Conservation (phyloP, 2,113 vertebrate species). For the Engraulis encrasicolus region DNA sequence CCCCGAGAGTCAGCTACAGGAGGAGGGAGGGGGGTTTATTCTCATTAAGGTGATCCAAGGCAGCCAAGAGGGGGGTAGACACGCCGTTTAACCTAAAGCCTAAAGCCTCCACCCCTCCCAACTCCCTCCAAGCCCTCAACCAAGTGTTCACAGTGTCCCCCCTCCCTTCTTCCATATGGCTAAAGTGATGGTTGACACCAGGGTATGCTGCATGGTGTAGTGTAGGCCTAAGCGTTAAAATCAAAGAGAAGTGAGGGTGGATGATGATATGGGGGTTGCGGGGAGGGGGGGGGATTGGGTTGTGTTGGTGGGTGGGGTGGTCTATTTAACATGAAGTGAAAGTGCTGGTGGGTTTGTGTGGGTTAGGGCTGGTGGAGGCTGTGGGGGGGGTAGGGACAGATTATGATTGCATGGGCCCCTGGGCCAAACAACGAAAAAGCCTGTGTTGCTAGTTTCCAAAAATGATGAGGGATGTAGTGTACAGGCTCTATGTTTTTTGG, state of each 20-base stretch:
- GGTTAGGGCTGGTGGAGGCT: slow-evolving; percentile 64
- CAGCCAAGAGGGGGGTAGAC: slow-evolving; percentile 33
- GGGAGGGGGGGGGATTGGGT: slow-evolving; percentile 81
- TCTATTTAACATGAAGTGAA: slow-evolving; percentile 86
- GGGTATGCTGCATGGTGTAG: slow-evolving; percentile 82
- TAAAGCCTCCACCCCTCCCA: slow-evolving; percentile 25
- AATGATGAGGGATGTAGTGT: too few species aligned
- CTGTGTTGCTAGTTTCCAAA: too few species aligned
- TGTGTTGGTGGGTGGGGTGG: slow-evolving; percentile 63
- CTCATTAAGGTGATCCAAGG: slow-evolving; percentile 62
- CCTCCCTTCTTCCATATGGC: not conserved
- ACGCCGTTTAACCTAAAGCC: slow-evolving; percentile 77
- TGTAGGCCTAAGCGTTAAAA: slow-evolving; percentile 85
- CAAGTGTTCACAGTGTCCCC: not conserved
- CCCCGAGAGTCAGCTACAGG: slow-evolving; percentile 38
- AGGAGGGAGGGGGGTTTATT: slow-evolving; percentile 64
- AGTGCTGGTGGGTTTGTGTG: slow-evolving; percentile 68
- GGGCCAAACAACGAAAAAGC: too few species aligned
- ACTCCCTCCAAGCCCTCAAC: slow-evolving; percentile 66
- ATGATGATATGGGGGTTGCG: too few species aligned
- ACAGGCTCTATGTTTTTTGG: too few species aligned
- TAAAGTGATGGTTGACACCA: too few species aligned
- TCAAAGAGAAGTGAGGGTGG: too few species aligned
- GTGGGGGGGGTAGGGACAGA: too few species aligned
- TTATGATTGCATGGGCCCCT: too few species aligned